Conservation (phyloP, 2,888 invertebrate species). For the Drosophila falleni region DNA sequence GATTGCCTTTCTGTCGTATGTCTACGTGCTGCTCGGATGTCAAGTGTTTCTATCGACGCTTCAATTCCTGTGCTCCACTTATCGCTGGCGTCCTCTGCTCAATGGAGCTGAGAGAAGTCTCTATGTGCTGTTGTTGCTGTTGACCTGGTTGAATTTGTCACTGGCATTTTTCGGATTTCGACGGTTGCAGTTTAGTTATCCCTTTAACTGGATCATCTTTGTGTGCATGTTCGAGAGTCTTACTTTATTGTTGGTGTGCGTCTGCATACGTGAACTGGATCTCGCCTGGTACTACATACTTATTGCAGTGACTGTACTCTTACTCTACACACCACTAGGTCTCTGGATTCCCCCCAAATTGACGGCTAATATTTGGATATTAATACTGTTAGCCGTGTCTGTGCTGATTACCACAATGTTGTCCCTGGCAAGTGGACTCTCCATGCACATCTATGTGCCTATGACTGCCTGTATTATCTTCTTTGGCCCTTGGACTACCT, state of each 20-base stretch:
- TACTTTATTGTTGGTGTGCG: slow-evolving; percentile 47
- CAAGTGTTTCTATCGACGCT: slow-evolving; percentile 41
- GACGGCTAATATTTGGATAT: slow-evolving; percentile 53
- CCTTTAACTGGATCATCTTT: slow-evolving; percentile 68
- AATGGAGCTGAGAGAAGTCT: slow-evolving; percentile 35
- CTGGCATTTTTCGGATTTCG: slow-evolving; percentile 57
- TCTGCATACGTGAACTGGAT: slow-evolving; percentile 44
- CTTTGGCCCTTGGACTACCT: slow-evolving; percentile 71
- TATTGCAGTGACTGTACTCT: slow-evolving; percentile 29
- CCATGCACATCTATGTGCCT: slow-evolving; percentile 58
- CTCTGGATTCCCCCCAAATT: slow-evolving; percentile 48
- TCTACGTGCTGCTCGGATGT: slow-evolving; percentile 40
- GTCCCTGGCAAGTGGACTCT: slow-evolving; percentile 33
- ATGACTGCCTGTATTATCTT: slow-evolving; percentile 43
- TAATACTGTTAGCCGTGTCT: slow-evolving; percentile 45
- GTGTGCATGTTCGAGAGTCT: slow-evolving; percentile 59
- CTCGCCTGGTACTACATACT: slow-evolving; percentile 50
- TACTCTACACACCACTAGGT: slow-evolving; percentile 54
- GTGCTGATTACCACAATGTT: slow-evolving; percentile 37
- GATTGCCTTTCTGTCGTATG: slow-evolving; percentile 39
- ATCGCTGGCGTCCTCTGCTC: slow-evolving; percentile 41
- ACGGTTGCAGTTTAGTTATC: slow-evolving; percentile 51
- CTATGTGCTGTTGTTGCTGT: slow-evolving; percentile 42
- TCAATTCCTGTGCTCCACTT: slow-evolving; percentile 60
- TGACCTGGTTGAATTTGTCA: slow-evolving; percentile 56